Base-by-base conservation (phyloP, 2,888 invertebrate species). In the Eurois occulta region DNA sequence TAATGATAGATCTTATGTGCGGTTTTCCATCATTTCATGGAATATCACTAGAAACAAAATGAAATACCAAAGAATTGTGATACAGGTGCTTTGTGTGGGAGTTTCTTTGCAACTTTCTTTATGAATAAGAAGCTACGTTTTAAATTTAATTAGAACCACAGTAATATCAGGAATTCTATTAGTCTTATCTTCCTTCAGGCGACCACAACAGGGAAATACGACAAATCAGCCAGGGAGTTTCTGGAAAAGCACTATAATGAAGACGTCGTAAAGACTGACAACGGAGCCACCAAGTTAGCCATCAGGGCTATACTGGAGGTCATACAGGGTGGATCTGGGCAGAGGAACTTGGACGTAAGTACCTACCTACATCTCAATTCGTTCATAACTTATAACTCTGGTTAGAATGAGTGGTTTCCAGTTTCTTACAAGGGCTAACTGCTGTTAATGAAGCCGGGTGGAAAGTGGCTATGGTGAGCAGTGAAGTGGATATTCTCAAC, bases 151-250 rank as follows among this genome's bases (percentile, higher is more conserved):
- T 46, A 46, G 46, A 46, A 21, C 21, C 48, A 48, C 48, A 48
- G 21, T 7, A 21, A 48, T 48, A 48, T 48, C 48, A 43, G 13
- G 43, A 43, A 43, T 43, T 43, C 13, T 16, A 43, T 43, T 3
- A n/a, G 10, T 64, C 0, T 8, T 43, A 0, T 24, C 64, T 46
- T n/a, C 72, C 3, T 65, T 1, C 81, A 99, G 97, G 99, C 99
- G 0, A 99, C 99, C 94, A 98, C 99, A 4, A 99, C 99, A 72
- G 99, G 99, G 6, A 97, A 99, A 78, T 99, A 98, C 83, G 99
- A 99, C 0, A 99, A 99, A 95, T 98, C 99, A 1, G 99, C 98
- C 0, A 97, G 99, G 62, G 99, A 99, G 95, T 99, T 98, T 93
- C 97, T 99, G 76, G 99, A 99, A 94, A 99, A 99, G 93, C 98